phyloP scores from a whole-genome alignment of 2,797 vertebrate species.

The Cuniculus paca region DNA sequence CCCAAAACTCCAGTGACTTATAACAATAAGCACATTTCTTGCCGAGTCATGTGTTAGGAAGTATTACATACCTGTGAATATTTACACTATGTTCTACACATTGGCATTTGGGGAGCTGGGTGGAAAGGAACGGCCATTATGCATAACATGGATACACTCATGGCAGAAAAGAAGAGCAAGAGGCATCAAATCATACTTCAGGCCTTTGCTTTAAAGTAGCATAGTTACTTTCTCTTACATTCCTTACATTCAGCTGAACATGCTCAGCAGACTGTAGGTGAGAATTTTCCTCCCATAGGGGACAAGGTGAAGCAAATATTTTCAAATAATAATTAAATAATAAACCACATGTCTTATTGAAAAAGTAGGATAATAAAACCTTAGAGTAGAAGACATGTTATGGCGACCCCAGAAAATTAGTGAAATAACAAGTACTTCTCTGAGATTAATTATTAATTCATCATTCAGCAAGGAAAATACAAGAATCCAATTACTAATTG shows the following conservation, averaged over 20 bases:
- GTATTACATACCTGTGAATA: neutral
- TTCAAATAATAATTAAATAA: neutral
- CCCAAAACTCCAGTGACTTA: neutral
- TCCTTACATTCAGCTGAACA: neutral
- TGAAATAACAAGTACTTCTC: neutral
- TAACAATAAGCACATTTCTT: neutral
- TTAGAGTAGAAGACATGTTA: neutral
- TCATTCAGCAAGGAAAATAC: neutral
- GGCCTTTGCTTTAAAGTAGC: neutral
- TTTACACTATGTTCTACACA: neutral
- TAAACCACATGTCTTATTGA: neutral
- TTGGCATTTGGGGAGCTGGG: neutral
- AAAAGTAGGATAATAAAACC: neutral
- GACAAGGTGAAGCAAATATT: neutral
- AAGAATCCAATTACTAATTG: neutral
- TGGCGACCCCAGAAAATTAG: neutral
- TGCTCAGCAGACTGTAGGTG: neutral
- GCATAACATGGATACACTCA: fast-evolving
- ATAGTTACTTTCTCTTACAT: neutral
- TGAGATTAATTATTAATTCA: neutral
- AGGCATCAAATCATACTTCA: neutral
- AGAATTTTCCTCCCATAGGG: neutral
- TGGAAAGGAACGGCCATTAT: neutral
- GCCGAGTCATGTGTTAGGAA: neutral
- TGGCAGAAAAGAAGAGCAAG: neutral